Evolutionary conservation across 2,888 invertebrate genomes (phyloP), one percentile per base, ranked within the genome.

Genomic region (Chymomyza procnemis): DNA sequence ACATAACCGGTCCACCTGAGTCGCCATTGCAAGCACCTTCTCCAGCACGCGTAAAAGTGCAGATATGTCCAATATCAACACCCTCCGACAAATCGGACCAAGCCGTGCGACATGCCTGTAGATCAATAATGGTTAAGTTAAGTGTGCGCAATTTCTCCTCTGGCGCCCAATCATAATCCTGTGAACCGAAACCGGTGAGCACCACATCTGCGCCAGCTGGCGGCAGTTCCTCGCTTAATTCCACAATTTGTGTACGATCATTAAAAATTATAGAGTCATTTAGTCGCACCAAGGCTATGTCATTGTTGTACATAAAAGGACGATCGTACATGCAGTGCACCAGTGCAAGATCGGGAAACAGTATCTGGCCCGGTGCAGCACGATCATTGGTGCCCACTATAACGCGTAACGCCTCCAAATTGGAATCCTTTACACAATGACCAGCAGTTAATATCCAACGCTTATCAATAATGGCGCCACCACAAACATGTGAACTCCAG

Each of bases 281-380:
- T 12, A 95, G 91, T 76, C 92, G 92, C 0, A 95, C 81, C 0
- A 95, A 87, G 0, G 94, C 95, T 59, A 95, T 94, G 78, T 95
- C 95, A 81, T 95, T 93, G 16, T 88, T 67, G 64, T 80, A 88
- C 4, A 75, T 3, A 0, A 84, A 82, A 0, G 87, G 87, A 0
- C 67, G 67, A 19, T 87, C 85, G 55, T 88, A 88, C 21, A 78
- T 72, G 21, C 78, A 80, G 57, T 89, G 88, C 0, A 80, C 61
- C 18, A 76, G 14, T 0, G 80, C 69, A 16, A 68, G 18, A 2
- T 78, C 80, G 4, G 80, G 77, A 30, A 22, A 46, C 3, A 80
- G 65, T 0, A 52, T 16, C 60, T 86, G 87, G 0, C 84, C 87
- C 1, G 88, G 88, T 3, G 50, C 54, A 0, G 64, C 65, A 9